Evolutionary conservation across 2,113 vertebrate genomes (phyloP), one percentile per base, ranked within the genome.

Genomic region (Rutilus rutilus): DNA sequence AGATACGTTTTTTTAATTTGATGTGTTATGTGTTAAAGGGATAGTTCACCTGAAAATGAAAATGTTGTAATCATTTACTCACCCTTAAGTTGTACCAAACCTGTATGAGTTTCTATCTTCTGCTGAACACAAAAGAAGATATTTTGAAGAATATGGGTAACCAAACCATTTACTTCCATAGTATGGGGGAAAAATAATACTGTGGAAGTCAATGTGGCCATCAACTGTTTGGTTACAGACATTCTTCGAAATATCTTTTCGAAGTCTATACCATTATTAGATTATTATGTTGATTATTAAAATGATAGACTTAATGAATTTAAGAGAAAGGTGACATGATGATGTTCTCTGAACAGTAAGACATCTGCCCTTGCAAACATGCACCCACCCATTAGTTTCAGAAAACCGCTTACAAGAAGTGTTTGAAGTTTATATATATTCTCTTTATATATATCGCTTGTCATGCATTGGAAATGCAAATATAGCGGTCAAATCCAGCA

Each of bases 241-340:
- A 67, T 67, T 36, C 15, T 67, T 36, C 64, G 33, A 36, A 67
- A 67, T 33, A 33, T 19, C 27, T 3, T 67, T 42, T 42, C 39
- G 0, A 45, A n/a, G 69, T 12, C 36, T 42, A 5, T 14, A 45
- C 2, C 21, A 25, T 47, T 74, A 74, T 74, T n/a, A 25, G 11
- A 15, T 42, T 39, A 23, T 67, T 67, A 8, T 19, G 64, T 69
- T 39, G 33, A 69, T 69, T 69, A 21, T 69, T 69, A 69, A 69
- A 69, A 69, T 21, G 8, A 39, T 45, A n/a, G 23, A 23, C 21
- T 25, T 25, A 1, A 15, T 25, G 6, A 25, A 47, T 12, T 74
- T 74, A 25, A 74, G 6, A 74, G 71, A 74, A 47, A 74, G 71
- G 23, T 74, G 71, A 47, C 42, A 47, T 74, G 23, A 47, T 47